Conservation (phyloP, 2,888 invertebrate species). For the Parasteatoda lunata region DNA sequence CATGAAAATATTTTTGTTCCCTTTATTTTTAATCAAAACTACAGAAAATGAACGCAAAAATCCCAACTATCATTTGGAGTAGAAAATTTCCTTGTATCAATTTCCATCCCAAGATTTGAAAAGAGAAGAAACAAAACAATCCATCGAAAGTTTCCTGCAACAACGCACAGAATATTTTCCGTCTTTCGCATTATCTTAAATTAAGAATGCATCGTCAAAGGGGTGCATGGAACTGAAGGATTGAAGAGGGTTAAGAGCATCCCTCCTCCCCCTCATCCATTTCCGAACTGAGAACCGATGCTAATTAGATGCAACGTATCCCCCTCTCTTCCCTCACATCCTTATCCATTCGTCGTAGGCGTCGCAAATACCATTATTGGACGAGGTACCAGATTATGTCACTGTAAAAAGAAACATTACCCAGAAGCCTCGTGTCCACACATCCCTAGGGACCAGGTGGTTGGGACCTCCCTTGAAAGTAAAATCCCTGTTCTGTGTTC, state of each 20-base stretch:
- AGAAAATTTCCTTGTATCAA: too few relatives aligned
- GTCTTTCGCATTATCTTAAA: conserved; percentile 16
- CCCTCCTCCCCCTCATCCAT: conserved; percentile 7
- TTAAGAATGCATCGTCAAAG: conserved; percentile 28
- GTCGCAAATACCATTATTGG: conserved; percentile 66
- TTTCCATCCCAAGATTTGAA: too few relatives aligned
- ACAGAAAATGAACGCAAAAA: too few relatives aligned
- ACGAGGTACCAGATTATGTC: conserved; percentile 60
- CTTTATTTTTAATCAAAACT: too few relatives aligned
- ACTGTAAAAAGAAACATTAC: conserved; percentile 59
- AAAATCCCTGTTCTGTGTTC: conserved; percentile 6
- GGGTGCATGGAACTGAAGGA: conserved; percentile 10
- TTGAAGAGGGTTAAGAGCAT: neutral
- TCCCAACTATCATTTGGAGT: too few relatives aligned
- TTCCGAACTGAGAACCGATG: conserved; percentile 39
- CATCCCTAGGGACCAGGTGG: conserved; percentile 53
- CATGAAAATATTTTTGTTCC: too few relatives aligned
- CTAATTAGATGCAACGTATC: conserved; percentile 66
- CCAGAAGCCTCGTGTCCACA: conserved; percentile 17
- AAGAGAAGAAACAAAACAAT: too few relatives aligned
- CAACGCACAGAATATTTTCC: neutral
- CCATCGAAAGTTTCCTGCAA: too few relatives aligned
- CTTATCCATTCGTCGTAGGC: conserved; percentile 57
- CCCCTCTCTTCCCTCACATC: conserved; percentile 16
- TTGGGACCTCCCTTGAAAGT: conserved; percentile 28